These are phyloP conservation scores for Siniperca knerii DNA, from an alignment of 2,113 vertebrate genomes.

Conservation along the genomic window DNA sequence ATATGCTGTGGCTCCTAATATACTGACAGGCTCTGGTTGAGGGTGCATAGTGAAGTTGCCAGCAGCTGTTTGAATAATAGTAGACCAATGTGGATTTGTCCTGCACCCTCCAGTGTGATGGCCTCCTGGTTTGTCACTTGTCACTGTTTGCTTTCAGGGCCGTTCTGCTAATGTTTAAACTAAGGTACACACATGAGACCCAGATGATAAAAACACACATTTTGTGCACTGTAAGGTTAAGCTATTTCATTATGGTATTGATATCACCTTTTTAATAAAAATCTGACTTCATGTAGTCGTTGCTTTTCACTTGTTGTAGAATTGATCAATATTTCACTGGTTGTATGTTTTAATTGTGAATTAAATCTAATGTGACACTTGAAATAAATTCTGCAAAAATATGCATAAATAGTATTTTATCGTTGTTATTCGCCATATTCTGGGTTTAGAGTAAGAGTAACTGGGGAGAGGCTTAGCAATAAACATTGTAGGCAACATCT, in stretches of 20 bases:
- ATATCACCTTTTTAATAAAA: neutral
- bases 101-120: neutral
- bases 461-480: neutral
- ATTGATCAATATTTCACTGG: neutral
- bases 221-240: neutral
- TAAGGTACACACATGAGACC: conserved; percentile 25
- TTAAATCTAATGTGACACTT: neutral
- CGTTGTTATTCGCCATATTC: neutral
- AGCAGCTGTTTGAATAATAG: neutral
- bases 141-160: conserved; percentile 58
- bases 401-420: neutral
- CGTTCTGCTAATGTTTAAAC: conserved; percentile 69
- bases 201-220: neutral
- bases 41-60: neutral
- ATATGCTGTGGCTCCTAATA: neutral
- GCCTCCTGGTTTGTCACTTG: conserved; percentile 4
- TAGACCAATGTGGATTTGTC: neutral
- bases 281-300: neutral
- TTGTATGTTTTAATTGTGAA: neutral
- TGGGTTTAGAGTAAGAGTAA: neutral
- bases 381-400: neutral
- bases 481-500: neutral
- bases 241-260: neutral
- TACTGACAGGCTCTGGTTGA: neutral
- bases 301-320: neutral